Percentiles rank a stretch among this genome's conserved stretches.
Conservation (phyloP, 37 sponge, comb jelly and placozoan species). For the Lycopodina hypogea region DNA sequence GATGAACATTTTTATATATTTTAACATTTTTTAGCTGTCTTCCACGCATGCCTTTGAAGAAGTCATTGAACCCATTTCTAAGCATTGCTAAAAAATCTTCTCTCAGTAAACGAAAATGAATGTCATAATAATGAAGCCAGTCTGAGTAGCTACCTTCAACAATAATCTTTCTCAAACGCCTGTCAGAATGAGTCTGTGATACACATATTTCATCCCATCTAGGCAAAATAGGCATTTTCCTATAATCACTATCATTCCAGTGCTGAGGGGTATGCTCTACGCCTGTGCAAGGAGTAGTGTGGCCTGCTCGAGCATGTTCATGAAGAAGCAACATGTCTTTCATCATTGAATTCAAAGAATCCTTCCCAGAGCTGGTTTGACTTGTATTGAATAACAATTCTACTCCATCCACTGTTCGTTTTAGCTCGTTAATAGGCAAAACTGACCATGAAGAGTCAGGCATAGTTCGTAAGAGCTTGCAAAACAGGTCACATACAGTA, state of each 20-base stretch:
- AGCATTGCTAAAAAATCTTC: constrained; percentile 88
- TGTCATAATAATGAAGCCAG: constrained; percentile 80
- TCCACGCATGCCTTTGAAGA: constrained; percentile 18
- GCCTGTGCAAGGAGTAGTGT: neutral
- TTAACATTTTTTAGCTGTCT: constrained; percentile 50
- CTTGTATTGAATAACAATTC: too few relatives aligned
- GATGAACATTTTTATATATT: constrained; percentile 52
- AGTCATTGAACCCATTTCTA: constrained; percentile 63
- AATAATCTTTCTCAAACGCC: constrained; percentile 48
- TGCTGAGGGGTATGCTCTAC: neutral
- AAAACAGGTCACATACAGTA: constrained; percentile 11
- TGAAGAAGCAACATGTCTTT: neutral
- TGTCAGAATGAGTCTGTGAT: neutral
- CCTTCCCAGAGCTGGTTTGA: too few relatives aligned
- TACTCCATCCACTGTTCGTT: neutral
- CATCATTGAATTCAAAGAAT: neutral
- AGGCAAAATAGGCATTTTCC: constrained; percentile 45
- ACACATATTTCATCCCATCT: constrained; percentile 43
- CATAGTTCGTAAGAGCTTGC: constrained; percentile 1
- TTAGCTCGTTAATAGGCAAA: constrained; percentile 40
- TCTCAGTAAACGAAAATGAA: constrained; percentile 80
- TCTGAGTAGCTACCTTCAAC: constrained; percentile 46
- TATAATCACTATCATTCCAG: constrained; percentile 52
- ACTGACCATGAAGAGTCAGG: constrained; percentile 30
- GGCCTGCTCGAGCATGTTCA: neutral